These are phyloP conservation scores for Clunio marinus DNA, from an alignment of 2,888 invertebrate species.

Conservation along the genomic window DNA sequence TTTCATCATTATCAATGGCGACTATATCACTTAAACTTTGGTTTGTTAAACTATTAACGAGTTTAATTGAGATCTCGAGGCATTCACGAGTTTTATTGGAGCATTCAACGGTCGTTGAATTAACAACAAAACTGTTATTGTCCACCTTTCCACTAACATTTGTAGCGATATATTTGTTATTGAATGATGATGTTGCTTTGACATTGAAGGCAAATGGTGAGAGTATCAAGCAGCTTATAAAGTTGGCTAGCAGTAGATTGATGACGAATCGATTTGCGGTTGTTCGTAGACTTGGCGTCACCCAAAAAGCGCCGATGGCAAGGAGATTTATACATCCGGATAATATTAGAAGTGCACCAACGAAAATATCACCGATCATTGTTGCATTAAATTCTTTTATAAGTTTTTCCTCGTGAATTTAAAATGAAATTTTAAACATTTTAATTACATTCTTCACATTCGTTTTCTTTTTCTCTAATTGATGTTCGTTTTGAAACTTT, in stretches of 20 bases:
- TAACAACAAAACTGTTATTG: background rate
- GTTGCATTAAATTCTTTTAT: no score
- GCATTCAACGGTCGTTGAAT: constrained; percentile 13
- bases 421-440: no score
- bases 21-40: background rate
- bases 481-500: no score
- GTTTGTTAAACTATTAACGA: background rate
- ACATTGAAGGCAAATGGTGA: constrained; percentile 45
- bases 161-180: background rate
- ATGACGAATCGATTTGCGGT: constrained; percentile 52
- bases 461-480: no score
- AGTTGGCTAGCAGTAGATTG: constrained; percentile 50
- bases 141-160: constrained; percentile 17
- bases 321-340: constrained; percentile 51
- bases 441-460: no score
- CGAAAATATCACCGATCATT: constrained; percentile 52
- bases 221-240: constrained; percentile 49
- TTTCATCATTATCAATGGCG: no score
- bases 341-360: constrained; percentile 50
- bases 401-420: no score
- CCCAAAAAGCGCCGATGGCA: constrained; percentile 52
- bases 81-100: constrained; percentile 22
- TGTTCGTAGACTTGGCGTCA: constrained; percentile 51
- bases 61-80: background rate
- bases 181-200: constrained; percentile 21